Percentiles rank a stretch among this genome's conserved stretches.
Evolutionary conservation across 2,888 invertebrate genomes (phyloP).

Genomic region (Plebejus melissa): DNA sequence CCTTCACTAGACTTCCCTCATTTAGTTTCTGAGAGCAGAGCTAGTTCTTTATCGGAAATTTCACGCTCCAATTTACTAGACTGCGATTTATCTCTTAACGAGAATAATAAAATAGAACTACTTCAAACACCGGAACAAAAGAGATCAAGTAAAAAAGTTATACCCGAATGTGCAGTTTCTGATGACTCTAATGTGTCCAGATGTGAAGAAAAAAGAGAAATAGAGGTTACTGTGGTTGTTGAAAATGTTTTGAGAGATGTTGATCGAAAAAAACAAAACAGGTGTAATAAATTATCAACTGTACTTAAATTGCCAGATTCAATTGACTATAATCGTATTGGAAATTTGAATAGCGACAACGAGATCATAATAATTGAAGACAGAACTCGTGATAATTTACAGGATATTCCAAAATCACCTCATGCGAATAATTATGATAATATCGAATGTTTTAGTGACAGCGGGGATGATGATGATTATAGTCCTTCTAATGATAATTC

Average conservation of each 20-base stretch:
- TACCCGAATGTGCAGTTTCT: slow-evolving; percentile 31
- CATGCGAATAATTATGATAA: slow-evolving; percentile 34
- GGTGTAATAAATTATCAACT: slow-evolving; percentile 35
- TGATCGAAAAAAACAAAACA: slow-evolving; percentile 37
- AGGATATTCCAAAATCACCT: slow-evolving; percentile 32
- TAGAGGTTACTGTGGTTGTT: slow-evolving; percentile 35
- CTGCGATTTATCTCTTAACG: slow-evolving; percentile 35
- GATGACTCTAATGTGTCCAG: slow-evolving; percentile 33
- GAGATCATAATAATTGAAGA: slow-evolving; percentile 23
- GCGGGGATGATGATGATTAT: background rate
- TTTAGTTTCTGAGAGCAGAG: slow-evolving; percentile 37
- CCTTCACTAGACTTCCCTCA: slow-evolving; percentile 34
- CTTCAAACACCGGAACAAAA: slow-evolving; percentile 31
- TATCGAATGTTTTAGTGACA: slow-evolving; percentile 35
- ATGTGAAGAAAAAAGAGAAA: slow-evolving; percentile 33
- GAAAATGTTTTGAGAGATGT: slow-evolving; percentile 21
- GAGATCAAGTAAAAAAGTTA: slow-evolving; percentile 32
- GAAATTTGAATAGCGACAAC: no score
- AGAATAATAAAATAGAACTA: no score
- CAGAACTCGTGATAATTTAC: slow-evolving; percentile 34
- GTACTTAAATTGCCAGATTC: slow-evolving; percentile 35
- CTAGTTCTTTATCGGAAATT: slow-evolving; percentile 38
- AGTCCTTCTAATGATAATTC: no score
- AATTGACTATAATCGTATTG: background rate
- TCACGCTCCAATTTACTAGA: slow-evolving; percentile 39